A percentile compares a stretch with the other conserved stretches of the same genome.
Evolutionary conservation across 2,888 invertebrate species (phyloP).

Genomic region (Caradrina clavipalpis): DNA sequence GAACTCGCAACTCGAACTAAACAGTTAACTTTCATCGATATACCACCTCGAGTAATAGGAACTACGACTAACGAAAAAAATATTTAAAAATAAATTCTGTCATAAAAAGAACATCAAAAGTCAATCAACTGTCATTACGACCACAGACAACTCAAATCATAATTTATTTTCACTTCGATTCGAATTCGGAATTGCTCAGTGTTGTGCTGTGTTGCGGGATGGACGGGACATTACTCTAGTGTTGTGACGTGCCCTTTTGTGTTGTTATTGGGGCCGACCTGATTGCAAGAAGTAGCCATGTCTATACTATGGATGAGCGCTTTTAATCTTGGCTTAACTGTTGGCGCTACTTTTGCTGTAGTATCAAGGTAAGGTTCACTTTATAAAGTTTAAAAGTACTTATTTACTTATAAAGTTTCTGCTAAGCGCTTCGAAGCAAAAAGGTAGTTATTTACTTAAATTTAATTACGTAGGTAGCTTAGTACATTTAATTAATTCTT

Average conservation of each 20-base stretch:
- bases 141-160: conserved; percentile 13
- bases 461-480: not conserved
- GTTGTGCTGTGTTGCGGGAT: conserved; percentile 64
- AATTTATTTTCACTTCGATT: conserved; percentile 13
- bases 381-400: not conserved
- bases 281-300: conserved; percentile 82
- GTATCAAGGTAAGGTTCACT: conserved; percentile 89
- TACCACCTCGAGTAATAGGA: not conserved
- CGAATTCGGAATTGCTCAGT: conserved; percentile 60
- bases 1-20: conserved; percentile 68
- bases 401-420: not conserved
- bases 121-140: conserved; percentile 27
- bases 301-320: conserved; percentile 92
- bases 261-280: conserved; percentile 56
- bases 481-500: not conserved
- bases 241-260: conserved; percentile 35
- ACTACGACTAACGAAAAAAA: not conserved
- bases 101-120: conserved; percentile 23
- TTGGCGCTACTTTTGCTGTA: conserved; percentile 92
- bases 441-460: too few species aligned
- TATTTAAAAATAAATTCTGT: not conserved
- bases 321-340: conserved; percentile 92
- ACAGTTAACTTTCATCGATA: conserved; percentile 30
- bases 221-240: conserved; percentile 44
- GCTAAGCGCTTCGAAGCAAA: not conserved